Base-by-base conservation (phyloP, 2,113 vertebrate species). In the Onychostoma macrolepis region DNA sequence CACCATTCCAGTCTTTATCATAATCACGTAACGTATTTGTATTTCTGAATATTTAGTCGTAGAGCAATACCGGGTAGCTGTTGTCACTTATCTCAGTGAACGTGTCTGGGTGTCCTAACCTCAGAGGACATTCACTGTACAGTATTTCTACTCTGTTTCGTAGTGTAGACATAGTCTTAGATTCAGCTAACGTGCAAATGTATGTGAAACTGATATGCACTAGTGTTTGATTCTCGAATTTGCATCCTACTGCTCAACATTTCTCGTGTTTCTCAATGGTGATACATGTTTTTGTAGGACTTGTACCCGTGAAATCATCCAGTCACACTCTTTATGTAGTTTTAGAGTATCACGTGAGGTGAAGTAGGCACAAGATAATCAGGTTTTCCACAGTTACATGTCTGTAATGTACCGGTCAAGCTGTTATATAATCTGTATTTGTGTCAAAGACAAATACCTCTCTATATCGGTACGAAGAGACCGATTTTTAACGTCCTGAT, bases 1-100 rank as follows among this genome's bases (percentile, higher is more conserved):
- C 78, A 77, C 53, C 78, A 74, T 86, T 56, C 53, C 33, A 26
- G 75, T 85, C n/a, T 69, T 26, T 80, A 72, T 88, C 58, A 45
- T 26, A 24, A 67, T 81, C 19, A 86, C 30, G 15, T 77, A 69
- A 36, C 43, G 50, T 84, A 61, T 77, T 67, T 87, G 86, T 80
- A 83, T 82, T 89, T 86, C 24, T 50, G 26, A 80, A 89, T 89
- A 87, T 89, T 63, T 92, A 80, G 87, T 85, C 88, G 90, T 88
- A 91, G 87, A 92, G 89, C 90, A 91, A 91, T 91, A 92, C 88
- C 79, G 56, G 89, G 74, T 90, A 89, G 85, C 85, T 90, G 89
- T 90, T 83, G 80, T 89, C 89, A 76, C 67, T 89, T 82, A 91
- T 83, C 88, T 81, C 88, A 80, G 81, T 88, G 88, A 87, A 85